A percentile compares a stretch with the other conserved stretches of the same genome.
Evolutionary conservation across 1,140 invertebrate species (phyloP).

Genomic region (Myzus persicae): DNA sequence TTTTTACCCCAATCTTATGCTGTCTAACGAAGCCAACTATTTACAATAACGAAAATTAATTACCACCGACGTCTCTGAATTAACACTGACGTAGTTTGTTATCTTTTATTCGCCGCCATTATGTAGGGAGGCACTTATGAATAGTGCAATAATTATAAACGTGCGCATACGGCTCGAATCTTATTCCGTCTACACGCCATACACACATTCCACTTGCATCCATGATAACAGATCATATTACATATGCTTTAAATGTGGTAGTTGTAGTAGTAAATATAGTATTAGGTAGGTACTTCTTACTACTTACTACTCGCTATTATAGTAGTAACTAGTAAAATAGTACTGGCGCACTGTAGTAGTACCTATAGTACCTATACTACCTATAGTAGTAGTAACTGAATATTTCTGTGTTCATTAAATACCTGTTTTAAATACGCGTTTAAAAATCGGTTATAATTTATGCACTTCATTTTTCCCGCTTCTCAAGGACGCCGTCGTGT

Average conservation of each 20-base stretch:
- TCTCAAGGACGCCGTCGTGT: constrained; percentile 16
- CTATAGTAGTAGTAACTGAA: constrained; percentile 10
- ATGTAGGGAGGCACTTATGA: neutral
- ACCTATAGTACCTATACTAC: neutral
- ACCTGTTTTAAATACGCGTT: constrained; percentile 46
- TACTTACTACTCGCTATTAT: neutral
- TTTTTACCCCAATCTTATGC: neutral
- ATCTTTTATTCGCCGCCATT: neutral
- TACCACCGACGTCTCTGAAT: neutral
- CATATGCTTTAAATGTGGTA: neutral
- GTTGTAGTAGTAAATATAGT: neutral
- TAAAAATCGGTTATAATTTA: constrained; percentile 47
- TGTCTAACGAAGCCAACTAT: constrained; percentile 20
- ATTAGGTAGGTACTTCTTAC: neutral
- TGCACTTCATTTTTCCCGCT: constrained; percentile 27
- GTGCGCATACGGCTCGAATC: neutral
- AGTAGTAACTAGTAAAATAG: neutral
- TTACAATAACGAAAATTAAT: neutral
- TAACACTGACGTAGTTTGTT: neutral
- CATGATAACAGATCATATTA: neutral
- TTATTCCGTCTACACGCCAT: neutral
- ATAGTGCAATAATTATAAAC: neutral
- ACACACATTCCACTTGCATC: neutral
- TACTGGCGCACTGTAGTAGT: neutral
- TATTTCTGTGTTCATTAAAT: constrained; percentile 29